Conservation (phyloP, 2,888 invertebrate genomes). For the Cryptocephalus moraei region DNA sequence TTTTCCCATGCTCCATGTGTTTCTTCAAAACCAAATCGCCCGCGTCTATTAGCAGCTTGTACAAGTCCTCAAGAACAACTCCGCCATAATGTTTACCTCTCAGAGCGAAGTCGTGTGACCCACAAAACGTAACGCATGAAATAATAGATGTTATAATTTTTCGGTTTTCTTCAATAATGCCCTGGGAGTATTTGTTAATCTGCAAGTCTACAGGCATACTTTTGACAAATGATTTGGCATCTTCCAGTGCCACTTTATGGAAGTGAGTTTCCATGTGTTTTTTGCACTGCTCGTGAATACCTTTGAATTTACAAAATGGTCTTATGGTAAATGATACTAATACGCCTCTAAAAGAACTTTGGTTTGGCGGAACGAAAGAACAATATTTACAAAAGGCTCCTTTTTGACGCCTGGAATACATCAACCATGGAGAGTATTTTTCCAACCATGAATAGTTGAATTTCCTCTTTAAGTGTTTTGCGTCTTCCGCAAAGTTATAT, state of each 20-base stretch:
- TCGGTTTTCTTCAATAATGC: constrained; percentile 14
- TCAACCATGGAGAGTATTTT: constrained; percentile 11
- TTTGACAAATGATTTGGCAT: constrained; percentile 20
- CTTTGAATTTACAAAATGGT: constrained; percentile 12
- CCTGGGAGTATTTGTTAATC: constrained; percentile 14
- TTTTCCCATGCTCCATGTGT: constrained; percentile 19
- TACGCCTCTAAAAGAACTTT: constrained; percentile 11
- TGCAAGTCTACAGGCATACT: constrained; percentile 9
- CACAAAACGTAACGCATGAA: constrained; percentile 14
- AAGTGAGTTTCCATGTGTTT: constrained; percentile 8
- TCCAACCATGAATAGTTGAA: constrained; percentile 13
- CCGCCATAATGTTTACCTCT: constrained; percentile 13
- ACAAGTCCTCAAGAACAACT: constrained; percentile 18
- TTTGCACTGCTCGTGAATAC: constrained; percentile 10
- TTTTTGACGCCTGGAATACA: constrained; percentile 8
- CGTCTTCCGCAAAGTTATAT: constrained; percentile 10
- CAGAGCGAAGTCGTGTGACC: constrained; percentile 7
- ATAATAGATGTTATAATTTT: constrained; percentile 18
- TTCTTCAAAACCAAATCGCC: constrained; percentile 19
- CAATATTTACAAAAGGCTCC: constrained; percentile 9
- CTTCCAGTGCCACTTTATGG: constrained; percentile 18
- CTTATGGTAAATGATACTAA: constrained; percentile 19
- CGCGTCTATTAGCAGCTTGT: constrained; percentile 19
- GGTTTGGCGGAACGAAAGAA: constrained; percentile 4
- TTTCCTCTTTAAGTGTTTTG: constrained; percentile 16